Evolutionary conservation across 2,888 invertebrate genomes (phyloP).

Genomic region (Orthosia incerta): DNA sequence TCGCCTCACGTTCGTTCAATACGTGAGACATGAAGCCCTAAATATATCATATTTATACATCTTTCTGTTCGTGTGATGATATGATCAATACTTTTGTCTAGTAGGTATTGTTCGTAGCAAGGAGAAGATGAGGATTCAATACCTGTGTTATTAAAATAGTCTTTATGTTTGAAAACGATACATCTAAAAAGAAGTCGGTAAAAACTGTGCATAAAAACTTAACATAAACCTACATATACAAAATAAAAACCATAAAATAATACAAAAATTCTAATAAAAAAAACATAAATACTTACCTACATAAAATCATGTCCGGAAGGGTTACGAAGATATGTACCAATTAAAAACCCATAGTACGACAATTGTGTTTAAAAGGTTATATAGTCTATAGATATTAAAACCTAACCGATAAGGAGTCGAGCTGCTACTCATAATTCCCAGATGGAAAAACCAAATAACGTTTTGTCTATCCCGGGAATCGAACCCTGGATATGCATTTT

Average conservation of each 20-base stretch:
- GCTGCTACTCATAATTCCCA: not conserved
- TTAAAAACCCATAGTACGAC: not conserved
- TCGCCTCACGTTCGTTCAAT: constrained; percentile 47
- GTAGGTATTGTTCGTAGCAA: not conserved
- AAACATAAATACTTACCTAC: too few species aligned
- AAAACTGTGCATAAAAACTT: not conserved
- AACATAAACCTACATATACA: not conserved
- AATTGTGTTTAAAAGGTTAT: too few species aligned
- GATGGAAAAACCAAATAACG: not conserved
- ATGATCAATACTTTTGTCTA: constrained; percentile 48
- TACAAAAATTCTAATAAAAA: too few species aligned
- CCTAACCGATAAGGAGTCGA: too few species aligned
- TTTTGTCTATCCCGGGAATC: not conserved
- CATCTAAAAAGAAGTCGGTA: not conserved
- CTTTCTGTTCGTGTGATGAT: constrained; percentile 16
- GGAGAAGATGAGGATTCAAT: not conserved
- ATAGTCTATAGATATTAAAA: too few species aligned
- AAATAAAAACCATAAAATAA: too few species aligned
- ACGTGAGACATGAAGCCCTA: constrained; percentile 34
- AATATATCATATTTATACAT: constrained; percentile 14
- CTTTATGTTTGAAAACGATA: not conserved
- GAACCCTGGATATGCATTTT: not conserved
- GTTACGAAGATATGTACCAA: not conserved
- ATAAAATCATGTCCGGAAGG: too few species aligned
- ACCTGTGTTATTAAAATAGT: not conserved